Conservation (phyloP, 2,113 vertebrate genomes). For the Parotia lawesii region DNA sequence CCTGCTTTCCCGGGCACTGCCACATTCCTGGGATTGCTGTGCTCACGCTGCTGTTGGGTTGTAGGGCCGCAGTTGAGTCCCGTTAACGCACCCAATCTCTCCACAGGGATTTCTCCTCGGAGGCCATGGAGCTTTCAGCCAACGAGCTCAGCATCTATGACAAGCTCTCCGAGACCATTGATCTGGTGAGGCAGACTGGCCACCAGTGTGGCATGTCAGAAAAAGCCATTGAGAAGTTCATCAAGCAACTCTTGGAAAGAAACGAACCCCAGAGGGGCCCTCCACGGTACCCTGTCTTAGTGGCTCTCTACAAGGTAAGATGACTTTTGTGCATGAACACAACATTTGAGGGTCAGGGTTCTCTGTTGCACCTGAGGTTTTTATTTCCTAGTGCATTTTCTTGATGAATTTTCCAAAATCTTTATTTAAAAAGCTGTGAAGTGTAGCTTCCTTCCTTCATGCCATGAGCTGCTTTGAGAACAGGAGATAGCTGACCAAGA, state of each 20-base stretch:
- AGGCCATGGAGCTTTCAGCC: constrained; percentile 85
- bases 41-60: not conserved
- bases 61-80: not conserved
- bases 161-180: constrained; percentile 92
- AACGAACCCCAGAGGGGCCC: constrained; percentile 88
- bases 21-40: not conserved
- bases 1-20: not conserved
- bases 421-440: not conserved
- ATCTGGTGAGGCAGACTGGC: constrained; percentile 90
- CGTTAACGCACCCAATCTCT: not conserved
- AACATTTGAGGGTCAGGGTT: not conserved
- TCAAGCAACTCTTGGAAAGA: constrained; percentile 91
- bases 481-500: not conserved
- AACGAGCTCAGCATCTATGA: constrained; percentile 93
- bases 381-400: not conserved
- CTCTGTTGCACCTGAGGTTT: not conserved
- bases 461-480: not conserved
- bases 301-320: constrained; percentile 82
- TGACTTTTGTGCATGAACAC: not conserved
- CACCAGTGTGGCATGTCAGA: constrained; percentile 95
- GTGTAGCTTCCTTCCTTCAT: not conserved
- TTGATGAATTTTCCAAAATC: not conserved
- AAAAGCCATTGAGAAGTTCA: constrained; percentile 92
- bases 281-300: constrained; percentile 82
- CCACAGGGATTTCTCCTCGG: constrained; percentile 50